phyloP scores from a whole-genome alignment of 2,797 vertebrate species.

The Acanthornis magna region DNA sequence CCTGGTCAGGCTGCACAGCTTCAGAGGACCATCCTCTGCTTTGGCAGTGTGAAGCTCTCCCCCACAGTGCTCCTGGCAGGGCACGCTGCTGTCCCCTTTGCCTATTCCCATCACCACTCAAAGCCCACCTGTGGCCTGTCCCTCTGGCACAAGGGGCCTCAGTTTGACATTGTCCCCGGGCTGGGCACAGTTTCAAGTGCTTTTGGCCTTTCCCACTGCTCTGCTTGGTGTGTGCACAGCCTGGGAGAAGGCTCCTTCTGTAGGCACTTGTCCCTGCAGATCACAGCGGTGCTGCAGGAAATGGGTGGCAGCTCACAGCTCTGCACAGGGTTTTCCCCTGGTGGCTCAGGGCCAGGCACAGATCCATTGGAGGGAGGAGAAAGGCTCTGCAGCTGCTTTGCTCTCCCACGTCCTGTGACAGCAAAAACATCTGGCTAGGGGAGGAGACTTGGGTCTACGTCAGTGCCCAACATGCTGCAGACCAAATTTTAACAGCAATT shows the following conservation, averaged over 20 bases:
- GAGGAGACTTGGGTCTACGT: not conserved
- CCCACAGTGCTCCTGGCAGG: not conserved
- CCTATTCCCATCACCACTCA: not conserved
- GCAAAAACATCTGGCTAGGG: not conserved
- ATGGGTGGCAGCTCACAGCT: not conserved
- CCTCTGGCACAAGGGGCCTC: too few species aligned
- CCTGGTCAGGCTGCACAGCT: not conserved
- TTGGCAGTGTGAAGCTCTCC: not conserved
- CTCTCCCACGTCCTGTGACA: not conserved
- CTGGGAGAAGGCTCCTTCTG: not conserved
- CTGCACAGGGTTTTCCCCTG: not conserved
- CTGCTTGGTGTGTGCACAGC: not conserved
- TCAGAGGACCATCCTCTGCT: not conserved
- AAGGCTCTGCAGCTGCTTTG: not conserved
- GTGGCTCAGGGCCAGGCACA: not conserved
- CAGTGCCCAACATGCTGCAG: not conserved
- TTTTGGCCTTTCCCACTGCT: not conserved
- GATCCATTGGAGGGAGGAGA: not conserved
- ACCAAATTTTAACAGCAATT: not conserved
- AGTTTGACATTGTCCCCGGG: not conserved
- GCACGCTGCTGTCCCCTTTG: not conserved
- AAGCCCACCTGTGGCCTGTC: not conserved
- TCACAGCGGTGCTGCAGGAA: not conserved
- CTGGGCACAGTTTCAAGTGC: rapidly evolving
- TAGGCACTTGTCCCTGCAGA: not conserved